A percentile compares a stretch with the other conserved stretches of the same genome.
Conservation (phyloP, 2,113 vertebrate genomes). For the Chitala chitala region DNA sequence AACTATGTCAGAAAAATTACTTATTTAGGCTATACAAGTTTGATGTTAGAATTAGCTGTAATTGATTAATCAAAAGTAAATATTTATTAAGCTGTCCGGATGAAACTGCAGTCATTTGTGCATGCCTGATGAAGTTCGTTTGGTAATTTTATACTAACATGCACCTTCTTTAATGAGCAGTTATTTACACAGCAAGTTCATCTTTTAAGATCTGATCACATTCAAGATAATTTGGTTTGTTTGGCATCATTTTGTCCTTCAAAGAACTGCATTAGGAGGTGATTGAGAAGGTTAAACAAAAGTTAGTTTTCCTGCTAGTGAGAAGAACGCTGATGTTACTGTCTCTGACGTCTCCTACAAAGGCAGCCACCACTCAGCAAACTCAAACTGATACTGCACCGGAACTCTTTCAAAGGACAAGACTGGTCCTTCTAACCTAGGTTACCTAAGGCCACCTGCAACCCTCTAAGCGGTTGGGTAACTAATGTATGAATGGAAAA, state of each 20-base stretch:
- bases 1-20: slow-evolving; percentile 32
- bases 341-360: not conserved
- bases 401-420: no score
- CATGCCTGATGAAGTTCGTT: not conserved
- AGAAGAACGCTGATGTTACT: not conserved
- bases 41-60: slow-evolving; percentile 13
- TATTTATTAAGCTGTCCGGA: slow-evolving; percentile 7
- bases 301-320: not conserved
- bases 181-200: not conserved
- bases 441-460: no score
- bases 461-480: no score
- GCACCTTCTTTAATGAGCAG: not conserved
- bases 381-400: no score
- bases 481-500: no score
- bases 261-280: not conserved
- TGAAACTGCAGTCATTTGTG: not conserved
- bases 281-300: not conserved
- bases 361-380: not conserved
- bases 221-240: not conserved
- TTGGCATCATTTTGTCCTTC: not conserved
- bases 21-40: slow-evolving; percentile 13
- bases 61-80: slow-evolving; percentile 9
- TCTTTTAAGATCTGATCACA: not conserved
- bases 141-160: not conserved
- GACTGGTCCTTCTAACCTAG: no score